Evolutionary conservation across 2,113 vertebrate species (phyloP).

Genomic region (Nothoprocta perdicaria): DNA sequence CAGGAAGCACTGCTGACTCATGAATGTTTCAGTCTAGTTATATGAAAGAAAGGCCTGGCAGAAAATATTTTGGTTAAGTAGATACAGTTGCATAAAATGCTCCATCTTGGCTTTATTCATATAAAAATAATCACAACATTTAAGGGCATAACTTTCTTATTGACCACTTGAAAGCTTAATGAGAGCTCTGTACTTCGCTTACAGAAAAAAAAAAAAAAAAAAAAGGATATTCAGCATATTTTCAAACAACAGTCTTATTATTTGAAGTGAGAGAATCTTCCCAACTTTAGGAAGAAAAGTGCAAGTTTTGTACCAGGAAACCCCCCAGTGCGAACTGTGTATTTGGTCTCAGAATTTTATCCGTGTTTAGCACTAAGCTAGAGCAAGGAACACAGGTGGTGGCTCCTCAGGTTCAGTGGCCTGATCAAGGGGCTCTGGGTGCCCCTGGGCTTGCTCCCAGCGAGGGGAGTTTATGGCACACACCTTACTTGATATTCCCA

Average conservation of each 20-base stretch:
- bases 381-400: accelerated
- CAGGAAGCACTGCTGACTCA: slow-evolving; percentile 11
- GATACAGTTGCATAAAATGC: background rate
- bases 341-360: background rate
- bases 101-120: background rate
- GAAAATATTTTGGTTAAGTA: background rate
- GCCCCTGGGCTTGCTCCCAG: background rate
- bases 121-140: background rate
- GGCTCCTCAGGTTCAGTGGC: background rate
- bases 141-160: background rate
- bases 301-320: background rate
- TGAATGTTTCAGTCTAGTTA: background rate
- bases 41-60: background rate
- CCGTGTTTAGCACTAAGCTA: background rate
- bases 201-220: background rate
- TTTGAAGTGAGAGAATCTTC: background rate
- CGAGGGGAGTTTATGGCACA: background rate
- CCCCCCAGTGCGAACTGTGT: background rate
- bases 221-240: background rate
- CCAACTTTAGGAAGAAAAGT: background rate
- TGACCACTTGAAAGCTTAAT: background rate
- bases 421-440: background rate
- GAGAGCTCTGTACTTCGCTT: background rate
- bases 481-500: slow-evolving; percentile 15
- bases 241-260: background rate